These are phyloP conservation scores for Lasioglossum oenotherae DNA, from an alignment of 2,888 invertebrate species.

Conservation along the genomic window DNA sequence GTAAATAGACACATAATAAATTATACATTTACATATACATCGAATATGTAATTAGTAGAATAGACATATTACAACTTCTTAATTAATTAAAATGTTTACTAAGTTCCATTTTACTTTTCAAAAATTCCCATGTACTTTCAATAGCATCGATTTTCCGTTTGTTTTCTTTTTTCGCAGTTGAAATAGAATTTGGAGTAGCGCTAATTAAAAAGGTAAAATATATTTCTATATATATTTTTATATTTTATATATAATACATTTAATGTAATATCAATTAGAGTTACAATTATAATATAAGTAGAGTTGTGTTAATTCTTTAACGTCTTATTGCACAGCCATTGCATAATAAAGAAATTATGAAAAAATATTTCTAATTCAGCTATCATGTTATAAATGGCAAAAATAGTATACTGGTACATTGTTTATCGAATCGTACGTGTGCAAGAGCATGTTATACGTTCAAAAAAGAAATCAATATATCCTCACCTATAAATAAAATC, in stretches of 20 bases:
- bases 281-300: slow-evolving; percentile 31
- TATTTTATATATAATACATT: slow-evolving; percentile 4
- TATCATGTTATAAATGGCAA: slow-evolving; percentile 26
- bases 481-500: slow-evolving; percentile 56
- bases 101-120: slow-evolving; percentile 50
- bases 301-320: slow-evolving; percentile 31
- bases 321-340: slow-evolving; percentile 56
- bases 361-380: slow-evolving; percentile 29
- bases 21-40: slow-evolving; percentile 48
- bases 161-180: slow-evolving; percentile 12
- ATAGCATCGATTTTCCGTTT: slow-evolving; percentile 27
- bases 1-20: slow-evolving; percentile 58
- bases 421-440: slow-evolving; percentile 1
- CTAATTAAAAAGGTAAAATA: slow-evolving; percentile 31
- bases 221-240: slow-evolving; percentile 13
- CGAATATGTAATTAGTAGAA: slow-evolving; percentile 38
- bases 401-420: background rate
- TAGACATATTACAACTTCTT: slow-evolving; percentile 39
- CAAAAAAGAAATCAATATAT: slow-evolving; percentile 53
- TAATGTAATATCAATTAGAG: slow-evolving; percentile 38
- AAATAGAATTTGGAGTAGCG: slow-evolving; percentile 25
- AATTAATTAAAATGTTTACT: slow-evolving; percentile 55
- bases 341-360: slow-evolving; percentile 28
- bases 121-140: slow-evolving; percentile 10
- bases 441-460: slow-evolving; percentile 33